Evolutionary conservation across 2,113 vertebrate species (phyloP).

Genomic region (Macrotis lagotis): DNA sequence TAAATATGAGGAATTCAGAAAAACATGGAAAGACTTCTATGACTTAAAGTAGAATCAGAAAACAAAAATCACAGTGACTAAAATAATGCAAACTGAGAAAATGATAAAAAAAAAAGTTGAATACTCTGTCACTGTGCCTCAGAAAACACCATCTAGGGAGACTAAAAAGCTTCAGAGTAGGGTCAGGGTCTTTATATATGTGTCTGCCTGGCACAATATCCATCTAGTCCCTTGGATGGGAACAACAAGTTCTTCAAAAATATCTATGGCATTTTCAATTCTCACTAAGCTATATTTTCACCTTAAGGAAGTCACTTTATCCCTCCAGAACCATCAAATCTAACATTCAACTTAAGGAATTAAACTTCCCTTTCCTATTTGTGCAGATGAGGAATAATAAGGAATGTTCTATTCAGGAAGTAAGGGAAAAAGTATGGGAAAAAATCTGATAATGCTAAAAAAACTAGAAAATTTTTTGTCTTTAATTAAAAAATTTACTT

Average conservation of each 20-base stretch:
- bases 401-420: not conserved
- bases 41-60: not conserved
- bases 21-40: not conserved
- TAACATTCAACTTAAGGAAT: not conserved
- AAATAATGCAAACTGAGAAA: not conserved
- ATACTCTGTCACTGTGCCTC: not conserved
- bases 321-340: not conserved
- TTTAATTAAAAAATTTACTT: not conserved
- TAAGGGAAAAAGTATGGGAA: not conserved
- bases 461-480: not conserved
- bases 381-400: not conserved
- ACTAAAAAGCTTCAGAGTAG: not conserved
- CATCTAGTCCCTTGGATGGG: not conserved
- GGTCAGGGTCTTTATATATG: not conserved
- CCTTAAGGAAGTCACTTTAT: not conserved
- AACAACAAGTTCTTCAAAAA: not conserved
- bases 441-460: not conserved
- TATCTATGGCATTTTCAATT: not conserved
- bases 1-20: not conserved
- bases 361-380: not conserved
- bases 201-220: not conserved
- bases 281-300: not conserved
- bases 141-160: not conserved
- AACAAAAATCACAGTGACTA: not conserved
- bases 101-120: not conserved